Evolutionary conservation across 2,113 vertebrate genomes (phyloP).

Genomic region (Ptyas mucosa): DNA sequence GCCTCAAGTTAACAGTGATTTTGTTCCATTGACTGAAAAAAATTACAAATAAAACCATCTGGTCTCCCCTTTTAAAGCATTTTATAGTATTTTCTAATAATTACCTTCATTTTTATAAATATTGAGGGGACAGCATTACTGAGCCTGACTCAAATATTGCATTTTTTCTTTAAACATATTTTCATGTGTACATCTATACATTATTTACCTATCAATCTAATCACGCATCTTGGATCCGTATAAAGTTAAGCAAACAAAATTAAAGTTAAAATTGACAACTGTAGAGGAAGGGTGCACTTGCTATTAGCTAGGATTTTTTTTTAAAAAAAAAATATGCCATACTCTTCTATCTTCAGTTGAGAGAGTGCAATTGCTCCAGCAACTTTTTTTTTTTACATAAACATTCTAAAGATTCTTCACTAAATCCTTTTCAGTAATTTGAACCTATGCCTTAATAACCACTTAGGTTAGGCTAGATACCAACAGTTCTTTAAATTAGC

Average conservation of each 20-base stretch:
- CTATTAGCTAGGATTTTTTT: background rate
- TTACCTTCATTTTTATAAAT: background rate
- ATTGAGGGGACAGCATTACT: background rate
- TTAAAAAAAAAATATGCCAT: background rate
- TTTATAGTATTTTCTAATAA: background rate
- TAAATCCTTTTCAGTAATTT: background rate
- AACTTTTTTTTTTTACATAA: background rate
- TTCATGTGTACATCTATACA: background rate
- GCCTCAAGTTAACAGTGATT: background rate
- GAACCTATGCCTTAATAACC: background rate
- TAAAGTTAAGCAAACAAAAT: background rate
- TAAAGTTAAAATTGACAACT: background rate
- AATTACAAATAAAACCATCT: background rate
- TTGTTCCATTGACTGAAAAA: background rate
- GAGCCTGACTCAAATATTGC: background rate
- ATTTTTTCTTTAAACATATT: background rate
- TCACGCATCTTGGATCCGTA: background rate
- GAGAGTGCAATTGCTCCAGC: background rate
- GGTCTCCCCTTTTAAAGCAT: background rate
- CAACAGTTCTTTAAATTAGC: background rate
- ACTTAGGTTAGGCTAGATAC: background rate
- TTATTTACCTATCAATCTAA: background rate
- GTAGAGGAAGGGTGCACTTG: background rate
- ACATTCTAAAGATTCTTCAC: background rate
- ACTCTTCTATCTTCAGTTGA: background rate